These are phyloP conservation scores for Tetrao urogallus DNA, from an alignment of 2,113 vertebrate genomes.

Conservation along the genomic window DNA sequence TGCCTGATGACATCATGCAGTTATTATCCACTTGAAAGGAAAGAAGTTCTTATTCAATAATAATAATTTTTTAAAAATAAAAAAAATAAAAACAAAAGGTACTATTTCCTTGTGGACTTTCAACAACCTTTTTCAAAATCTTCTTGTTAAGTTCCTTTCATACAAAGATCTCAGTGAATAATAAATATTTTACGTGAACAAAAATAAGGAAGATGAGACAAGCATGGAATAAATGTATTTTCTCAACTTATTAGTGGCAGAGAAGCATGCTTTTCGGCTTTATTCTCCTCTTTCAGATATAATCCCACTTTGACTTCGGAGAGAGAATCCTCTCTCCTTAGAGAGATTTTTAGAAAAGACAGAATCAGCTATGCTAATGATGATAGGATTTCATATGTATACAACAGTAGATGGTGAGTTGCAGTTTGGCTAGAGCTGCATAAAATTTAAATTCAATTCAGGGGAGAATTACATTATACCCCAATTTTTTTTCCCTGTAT, in stretches of 20 bases:
- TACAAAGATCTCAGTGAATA: neutral
- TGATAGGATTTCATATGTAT: neutral
- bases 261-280: neutral
- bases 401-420: neutral
- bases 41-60: neutral
- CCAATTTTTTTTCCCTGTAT: neutral
- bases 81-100: neutral
- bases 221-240: neutral
- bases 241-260: slow-evolving; percentile 5
- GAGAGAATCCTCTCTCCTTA: neutral
- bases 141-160: slow-evolving; percentile 8
- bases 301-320: slow-evolving; percentile 26
- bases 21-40: neutral
- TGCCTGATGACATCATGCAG: neutral
- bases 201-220: neutral
- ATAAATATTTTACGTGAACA: neutral
- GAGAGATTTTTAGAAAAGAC: slow-evolving; percentile 28
- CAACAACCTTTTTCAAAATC: neutral
- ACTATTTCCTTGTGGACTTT: neutral
- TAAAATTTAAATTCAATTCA: neutral
- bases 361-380: slow-evolving; percentile 21
- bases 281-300: slow-evolving; percentile 39
- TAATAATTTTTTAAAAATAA: too few species aligned
- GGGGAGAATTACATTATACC: neutral
- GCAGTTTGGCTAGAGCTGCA: neutral